A percentile compares a stretch with the other conserved stretches of the same genome.
phyloP scores from a whole-genome alignment of 1,140 invertebrate genomes.

The Matsumurasca onukii region DNA sequence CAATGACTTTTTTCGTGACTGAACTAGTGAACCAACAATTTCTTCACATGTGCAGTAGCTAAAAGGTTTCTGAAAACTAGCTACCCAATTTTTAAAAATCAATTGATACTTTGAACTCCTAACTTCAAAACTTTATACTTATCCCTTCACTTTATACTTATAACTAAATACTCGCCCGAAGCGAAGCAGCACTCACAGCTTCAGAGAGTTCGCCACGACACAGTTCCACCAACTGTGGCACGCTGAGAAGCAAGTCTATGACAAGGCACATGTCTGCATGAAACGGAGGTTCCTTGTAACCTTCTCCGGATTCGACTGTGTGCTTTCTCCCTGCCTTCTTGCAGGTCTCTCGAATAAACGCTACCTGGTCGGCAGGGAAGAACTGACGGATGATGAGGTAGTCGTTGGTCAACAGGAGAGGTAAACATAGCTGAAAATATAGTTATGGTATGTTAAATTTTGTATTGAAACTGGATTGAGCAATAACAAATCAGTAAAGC shows the following conservation, averaged over 20 bases:
- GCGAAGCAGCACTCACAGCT: neutral
- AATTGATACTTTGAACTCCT: too few species aligned
- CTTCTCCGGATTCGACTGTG: too few species aligned
- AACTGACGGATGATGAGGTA: neutral
- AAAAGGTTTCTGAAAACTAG: too few species aligned
- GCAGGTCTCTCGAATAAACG: neutral
- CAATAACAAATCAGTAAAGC: neutral
- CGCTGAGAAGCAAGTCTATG: constrained; percentile 2
- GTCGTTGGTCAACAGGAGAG: neutral
- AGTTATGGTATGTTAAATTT: neutral
- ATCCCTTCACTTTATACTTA: too few species aligned
- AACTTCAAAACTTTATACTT: too few species aligned
- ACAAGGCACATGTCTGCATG: neutral
- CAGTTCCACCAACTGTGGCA: neutral
- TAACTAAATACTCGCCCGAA: too few species aligned
- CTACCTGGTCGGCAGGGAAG: constrained; percentile 2
- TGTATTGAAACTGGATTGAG: neutral
- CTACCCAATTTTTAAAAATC: too few species aligned
- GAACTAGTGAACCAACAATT: too few species aligned
- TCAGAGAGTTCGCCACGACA: neutral
- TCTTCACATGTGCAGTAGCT: too few species aligned
- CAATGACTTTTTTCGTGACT: too few species aligned
- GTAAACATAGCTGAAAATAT: constrained; percentile 11
- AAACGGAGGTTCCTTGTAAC: too few species aligned
- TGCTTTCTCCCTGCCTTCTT: too few species aligned